Evolutionary conservation across 2,888 invertebrate species (phyloP).

Genomic region (Germaria angustata): DNA sequence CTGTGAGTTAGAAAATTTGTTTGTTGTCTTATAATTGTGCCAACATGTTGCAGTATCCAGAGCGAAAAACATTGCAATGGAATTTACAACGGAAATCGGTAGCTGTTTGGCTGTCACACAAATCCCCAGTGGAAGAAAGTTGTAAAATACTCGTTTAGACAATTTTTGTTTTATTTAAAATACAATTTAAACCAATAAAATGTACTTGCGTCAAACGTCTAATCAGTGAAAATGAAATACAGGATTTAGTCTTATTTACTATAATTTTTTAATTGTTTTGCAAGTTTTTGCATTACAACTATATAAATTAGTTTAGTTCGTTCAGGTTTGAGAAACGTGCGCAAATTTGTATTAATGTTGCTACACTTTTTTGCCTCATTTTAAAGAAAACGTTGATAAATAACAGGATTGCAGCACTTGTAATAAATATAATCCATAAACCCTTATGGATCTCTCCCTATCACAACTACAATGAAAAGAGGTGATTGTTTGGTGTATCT

Average conservation of each 20-base stretch:
- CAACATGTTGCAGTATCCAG: constrained; percentile 59
- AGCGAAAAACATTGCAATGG: constrained; percentile 3
- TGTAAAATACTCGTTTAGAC: constrained; percentile 25
- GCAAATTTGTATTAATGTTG: too few relatives aligned
- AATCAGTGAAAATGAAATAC: neutral
- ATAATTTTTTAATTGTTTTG: neutral
- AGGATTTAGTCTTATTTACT: neutral
- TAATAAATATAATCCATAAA: too few relatives aligned
- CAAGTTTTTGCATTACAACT: too few relatives aligned
- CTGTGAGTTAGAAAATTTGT: constrained; percentile 9
- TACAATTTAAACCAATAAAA: constrained; percentile 47
- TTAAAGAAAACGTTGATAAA: too few relatives aligned
- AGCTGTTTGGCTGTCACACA: constrained; percentile 20
- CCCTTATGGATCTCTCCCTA: too few relatives aligned
- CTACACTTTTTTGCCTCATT: too few relatives aligned
- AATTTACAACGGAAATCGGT: constrained; percentile 33
- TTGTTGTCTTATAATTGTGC: constrained; percentile 55
- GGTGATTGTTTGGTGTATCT: too few relatives aligned
- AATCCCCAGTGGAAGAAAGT: constrained; percentile 34
- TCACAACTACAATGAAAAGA: too few relatives aligned
- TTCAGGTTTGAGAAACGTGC: too few relatives aligned
- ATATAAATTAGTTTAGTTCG: too few relatives aligned
- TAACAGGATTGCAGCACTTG: too few relatives aligned
- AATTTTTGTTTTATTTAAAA: constrained; percentile 33
- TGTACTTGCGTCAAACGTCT: constrained; percentile 9